Base-by-base conservation (phyloP, 2,888 invertebrate genomes). In the Pilophorus perplexus region DNA sequence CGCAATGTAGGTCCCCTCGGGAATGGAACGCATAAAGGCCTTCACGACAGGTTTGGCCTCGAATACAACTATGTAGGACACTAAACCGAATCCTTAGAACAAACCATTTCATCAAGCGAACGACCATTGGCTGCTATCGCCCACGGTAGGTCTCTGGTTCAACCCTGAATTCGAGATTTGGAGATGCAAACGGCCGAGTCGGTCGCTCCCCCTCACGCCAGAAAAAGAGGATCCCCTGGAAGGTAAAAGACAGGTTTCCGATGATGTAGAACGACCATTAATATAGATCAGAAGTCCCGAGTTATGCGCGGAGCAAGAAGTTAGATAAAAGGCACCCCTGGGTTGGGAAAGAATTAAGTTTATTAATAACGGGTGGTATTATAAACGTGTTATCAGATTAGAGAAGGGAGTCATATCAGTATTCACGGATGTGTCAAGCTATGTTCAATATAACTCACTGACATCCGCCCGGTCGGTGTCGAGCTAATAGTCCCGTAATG, bases 361-460 rank as follows among this genome's bases (percentile, higher is more conserved):
- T 62, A 62, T 46, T 62, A 62, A 46, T 46, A 62, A 46, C 62
- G 20, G 8, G 28, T 48, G 18, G 62, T 28, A 52, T 44, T 27
- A 48, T 52, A 52, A 46, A 10, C 46, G 62, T 33, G 48, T 62
- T 46, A 62, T 62, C 62, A 62, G 62, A 62, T 62, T 62, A 62
- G 48, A 28, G 22, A n/a, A 16, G 12, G 33, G 20, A 25, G n/a
- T 20, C 3, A 23, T 59, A 59, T 62, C 62, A 62, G 46, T 48
- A 62, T 62, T 62, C 62, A 62, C 62, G 62, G 62, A 62, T 62
- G 46, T 46, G 62, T 46, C 62, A 48, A n/a, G 48, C 62, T 46
- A 48, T 62, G 62, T 62, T 62, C 22, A 14, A 20, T 46, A 62
- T 62, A 62, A 62, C 62, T 62, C 62, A 46, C 33, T n/a, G 62